A percentile compares a stretch with the other conserved stretches of the same genome.
phyloP scores from a whole-genome alignment of 2,888 invertebrate genomes.

The Ormyrus pomaceus region DNA sequence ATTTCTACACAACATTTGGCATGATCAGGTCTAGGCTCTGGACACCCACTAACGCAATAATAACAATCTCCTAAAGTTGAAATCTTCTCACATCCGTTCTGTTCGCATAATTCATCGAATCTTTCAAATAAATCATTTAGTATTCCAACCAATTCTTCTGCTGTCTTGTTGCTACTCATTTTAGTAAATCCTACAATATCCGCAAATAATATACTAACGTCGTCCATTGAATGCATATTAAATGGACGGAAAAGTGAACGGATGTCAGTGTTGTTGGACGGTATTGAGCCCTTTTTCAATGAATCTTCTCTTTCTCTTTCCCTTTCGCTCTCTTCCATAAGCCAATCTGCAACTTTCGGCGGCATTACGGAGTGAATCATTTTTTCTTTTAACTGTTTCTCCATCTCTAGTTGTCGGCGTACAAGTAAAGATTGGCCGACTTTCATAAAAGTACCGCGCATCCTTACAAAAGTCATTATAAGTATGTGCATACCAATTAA shows the following conservation, averaged over 20 bases:
- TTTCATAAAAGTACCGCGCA: slow-evolving; percentile 97
- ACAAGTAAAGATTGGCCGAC: slow-evolving; percentile 94
- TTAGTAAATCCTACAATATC: slow-evolving; percentile 98
- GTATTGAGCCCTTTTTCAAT: slow-evolving; percentile 73
- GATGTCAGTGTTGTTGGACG: slow-evolving; percentile 80
- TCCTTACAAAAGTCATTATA: slow-evolving; percentile 93
- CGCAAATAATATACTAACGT: slow-evolving; percentile 97
- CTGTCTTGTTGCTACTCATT: slow-evolving; percentile 97
- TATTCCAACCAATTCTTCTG: slow-evolving; percentile 95
- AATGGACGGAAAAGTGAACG: slow-evolving; percentile 94
- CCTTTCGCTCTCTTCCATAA: slow-evolving; percentile 85
- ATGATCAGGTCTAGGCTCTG: slow-evolving; percentile 93
- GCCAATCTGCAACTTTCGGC: slow-evolving; percentile 91
- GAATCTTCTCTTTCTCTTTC: slow-evolving; percentile 79
- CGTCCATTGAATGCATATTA: slow-evolving; percentile 97
- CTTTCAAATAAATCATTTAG: slow-evolving; percentile 97
- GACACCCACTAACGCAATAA: slow-evolving; percentile 97
- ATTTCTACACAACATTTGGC: slow-evolving; percentile 97
- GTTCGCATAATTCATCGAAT: slow-evolving; percentile 92
- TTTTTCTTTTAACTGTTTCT: slow-evolving; percentile 95
- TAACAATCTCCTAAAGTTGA: slow-evolving; percentile 96
- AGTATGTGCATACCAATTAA: slow-evolving; percentile 94
- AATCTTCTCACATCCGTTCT: slow-evolving; percentile 96
- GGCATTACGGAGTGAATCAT: slow-evolving; percentile 99
- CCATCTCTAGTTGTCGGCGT: slow-evolving; percentile 91